These are phyloP conservation scores for Spongia lamella DNA, from an alignment of 37 sponge, comb jelly and placozoan genomes.

Conservation along the genomic window DNA sequence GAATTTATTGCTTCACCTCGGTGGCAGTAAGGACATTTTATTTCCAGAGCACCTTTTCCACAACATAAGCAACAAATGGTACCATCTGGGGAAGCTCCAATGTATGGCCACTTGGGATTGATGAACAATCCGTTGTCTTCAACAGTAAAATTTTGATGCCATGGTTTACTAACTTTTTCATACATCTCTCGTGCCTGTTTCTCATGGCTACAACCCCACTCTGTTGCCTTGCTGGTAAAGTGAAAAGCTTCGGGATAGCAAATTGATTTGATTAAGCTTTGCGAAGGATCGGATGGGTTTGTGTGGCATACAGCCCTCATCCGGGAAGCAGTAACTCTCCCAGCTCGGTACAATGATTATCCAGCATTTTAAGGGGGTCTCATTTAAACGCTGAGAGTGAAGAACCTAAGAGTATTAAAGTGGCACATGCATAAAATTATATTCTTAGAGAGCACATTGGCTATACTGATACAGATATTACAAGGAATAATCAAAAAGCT, in stretches of 20 bases:
- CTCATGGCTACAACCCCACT: too few species aligned
- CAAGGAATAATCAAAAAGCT: too few species aligned
- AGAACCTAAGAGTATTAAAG: too few species aligned
- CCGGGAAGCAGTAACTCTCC: slow-evolving; percentile 64
- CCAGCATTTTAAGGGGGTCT: too few species aligned
- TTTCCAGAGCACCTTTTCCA: slow-evolving; percentile 50
- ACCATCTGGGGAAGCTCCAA: slow-evolving; percentile 58
- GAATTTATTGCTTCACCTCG: background rate
- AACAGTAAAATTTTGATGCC: slow-evolving; percentile 7
- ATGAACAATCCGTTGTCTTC: slow-evolving; percentile 19
- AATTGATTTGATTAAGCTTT: slow-evolving; percentile 38
- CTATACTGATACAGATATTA: too few species aligned
- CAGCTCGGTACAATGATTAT: slow-evolving; percentile 51
- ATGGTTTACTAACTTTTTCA: background rate
- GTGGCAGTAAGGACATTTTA: slow-evolving; percentile 20
- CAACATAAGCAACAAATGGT: slow-evolving; percentile 42
- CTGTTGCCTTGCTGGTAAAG: slow-evolving; percentile 48
- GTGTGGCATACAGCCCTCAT: slow-evolving; percentile 46
- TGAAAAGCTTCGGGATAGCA: slow-evolving; percentile 60
- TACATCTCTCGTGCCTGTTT: background rate
- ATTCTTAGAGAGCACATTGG: too few species aligned
- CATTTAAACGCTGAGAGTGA: too few species aligned
- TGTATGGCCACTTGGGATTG: slow-evolving; percentile 33
- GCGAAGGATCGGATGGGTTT: slow-evolving; percentile 37
- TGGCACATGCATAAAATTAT: too few species aligned